Evolutionary conservation across 2,797 vertebrate species (phyloP), one percentile per base, ranked within the genome.

Genomic region (Astyanax mexicanus): DNA sequence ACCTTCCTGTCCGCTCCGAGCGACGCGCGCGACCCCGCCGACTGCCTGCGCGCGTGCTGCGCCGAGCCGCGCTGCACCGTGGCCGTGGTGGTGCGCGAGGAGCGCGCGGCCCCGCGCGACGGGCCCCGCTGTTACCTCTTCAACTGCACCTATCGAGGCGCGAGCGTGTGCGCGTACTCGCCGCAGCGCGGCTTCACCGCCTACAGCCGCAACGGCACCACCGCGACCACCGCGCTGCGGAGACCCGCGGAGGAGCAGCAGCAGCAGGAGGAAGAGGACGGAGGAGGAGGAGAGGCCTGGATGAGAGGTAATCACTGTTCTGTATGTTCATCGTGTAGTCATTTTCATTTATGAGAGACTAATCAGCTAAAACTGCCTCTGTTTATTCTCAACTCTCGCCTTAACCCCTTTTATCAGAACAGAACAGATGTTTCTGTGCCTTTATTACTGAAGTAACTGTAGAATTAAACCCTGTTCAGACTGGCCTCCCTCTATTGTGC

Each of bases 1-100:
- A 84, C 91, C 66, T 98, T 97, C 90, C 90, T 98, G 69, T 80
- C 92, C 42, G 94, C 94, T 0, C 96, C 96, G 45, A 86, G 81
- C 11, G 61, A 84, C 3, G 93, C 94, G 86, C 87, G 83, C 81
- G 93, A 90, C 88, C 93, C 95, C 93, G 90, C 85, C 83, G 95
- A 95, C 84, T 98, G 97, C 52, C 86, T 96, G 84, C 94, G 93
- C 84, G 93, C 94, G 84, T 98, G 97, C 94, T 98, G 97, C 89
- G 81, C 93, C 32, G 93, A 94, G 79, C 91, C 94, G 1, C 92
- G 91, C 89, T 98, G 97, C 90, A 95, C 94, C 5, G 90, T 95
- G 79, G 96, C 96, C 0, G 95, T 98, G 86, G 91, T 96, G 40
- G 94, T 95, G 89, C 89, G 89, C 86, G 92, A 91, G 45, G 40